Conservation (phyloP, 2,888 invertebrate genomes). For the Carabus problematicus region DNA sequence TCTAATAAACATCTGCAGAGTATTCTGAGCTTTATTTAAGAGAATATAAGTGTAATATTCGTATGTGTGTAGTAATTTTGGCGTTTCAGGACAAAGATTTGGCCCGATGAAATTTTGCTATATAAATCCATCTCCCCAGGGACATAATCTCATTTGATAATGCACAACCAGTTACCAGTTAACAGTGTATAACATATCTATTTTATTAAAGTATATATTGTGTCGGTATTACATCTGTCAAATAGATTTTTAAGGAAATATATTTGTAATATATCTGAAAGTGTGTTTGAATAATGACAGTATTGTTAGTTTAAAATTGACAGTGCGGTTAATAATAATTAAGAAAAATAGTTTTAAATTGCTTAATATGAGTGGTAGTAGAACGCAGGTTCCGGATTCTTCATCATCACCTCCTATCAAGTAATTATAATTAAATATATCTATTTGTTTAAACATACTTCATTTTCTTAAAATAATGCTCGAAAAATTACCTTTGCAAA, state of each 20-base stretch:
- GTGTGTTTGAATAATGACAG: constrained; percentile 39
- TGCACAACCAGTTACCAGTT: constrained; percentile 22
- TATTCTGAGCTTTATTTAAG: neutral
- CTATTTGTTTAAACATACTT: too few relatives aligned
- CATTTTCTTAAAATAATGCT: too few relatives aligned
- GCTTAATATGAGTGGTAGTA: constrained; percentile 49
- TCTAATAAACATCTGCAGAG: neutral
- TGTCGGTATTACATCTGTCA: neutral
- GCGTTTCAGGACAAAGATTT: neutral
- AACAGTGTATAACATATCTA: constrained; percentile 1
- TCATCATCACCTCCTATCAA: constrained; percentile 75
- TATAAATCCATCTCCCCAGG: constrained; percentile 50
- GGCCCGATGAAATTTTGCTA: constrained; percentile 39
- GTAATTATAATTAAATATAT: too few relatives aligned
- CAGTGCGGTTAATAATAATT: neutral
- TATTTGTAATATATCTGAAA: constrained; percentile 44
- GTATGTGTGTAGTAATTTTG: neutral
- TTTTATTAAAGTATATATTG: constrained; percentile 3
- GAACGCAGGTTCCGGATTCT: constrained; percentile 72
- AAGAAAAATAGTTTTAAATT: constrained; percentile 6
- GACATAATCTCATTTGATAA: constrained; percentile 45
- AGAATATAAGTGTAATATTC: neutral
- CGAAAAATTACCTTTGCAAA: too few relatives aligned
- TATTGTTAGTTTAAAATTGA: constrained; percentile 36
- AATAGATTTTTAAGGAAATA: too few relatives aligned